Base-by-base conservation (phyloP, 1,140 invertebrate species). In the Platorchestia sp. region DNA sequence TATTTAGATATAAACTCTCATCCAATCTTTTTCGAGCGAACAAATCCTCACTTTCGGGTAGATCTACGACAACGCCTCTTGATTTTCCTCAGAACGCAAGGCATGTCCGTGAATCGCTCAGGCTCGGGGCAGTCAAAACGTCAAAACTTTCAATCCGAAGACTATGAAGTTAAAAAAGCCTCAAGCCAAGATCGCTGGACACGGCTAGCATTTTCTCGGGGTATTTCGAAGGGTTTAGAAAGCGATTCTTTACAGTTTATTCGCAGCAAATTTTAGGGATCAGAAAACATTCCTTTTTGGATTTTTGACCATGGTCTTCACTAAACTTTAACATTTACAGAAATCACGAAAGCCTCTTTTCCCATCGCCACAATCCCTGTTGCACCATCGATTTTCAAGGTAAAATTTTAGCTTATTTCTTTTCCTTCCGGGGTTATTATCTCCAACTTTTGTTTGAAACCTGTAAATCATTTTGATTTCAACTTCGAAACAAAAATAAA, bases 111-210 rank as follows among this genome's bases (percentile, higher is more conserved):
- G 87, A 42, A 89, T 41, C 87, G 41, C 14, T 89, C 43, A 7
- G n/a, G 87, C 87, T 44, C 41, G 5, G 5, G 87, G 87, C 87
- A 89, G 87, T 89, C 87, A 42, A 89, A 89, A 41, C 87, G n/a
- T 89, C 87, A 89, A 75, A 89, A 89, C 87, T 89, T 89, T 44
- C n/a, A 89, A 89, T 89, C 87, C 87, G 87, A 89, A 89, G 87
- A 42, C 87, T 44, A 89, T 89, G 87, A 89, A 89, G 87, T 89
- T 89, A 89, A 41, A 43, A 89, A 36, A 42, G 87, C 87, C 42
- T 89, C 87, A 14, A 89, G 87, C 87, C 3, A 42, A 16, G 41
- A 5, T 27, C 87, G 10, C n/a, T 75, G 59, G 59, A 75, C 59
- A 75, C 27, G 59, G 59, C 36, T 10, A 75, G 59, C 59, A 22